phyloP scores from a whole-genome alignment of 2,113 vertebrate species.

The Bolborhynchus lineola region DNA sequence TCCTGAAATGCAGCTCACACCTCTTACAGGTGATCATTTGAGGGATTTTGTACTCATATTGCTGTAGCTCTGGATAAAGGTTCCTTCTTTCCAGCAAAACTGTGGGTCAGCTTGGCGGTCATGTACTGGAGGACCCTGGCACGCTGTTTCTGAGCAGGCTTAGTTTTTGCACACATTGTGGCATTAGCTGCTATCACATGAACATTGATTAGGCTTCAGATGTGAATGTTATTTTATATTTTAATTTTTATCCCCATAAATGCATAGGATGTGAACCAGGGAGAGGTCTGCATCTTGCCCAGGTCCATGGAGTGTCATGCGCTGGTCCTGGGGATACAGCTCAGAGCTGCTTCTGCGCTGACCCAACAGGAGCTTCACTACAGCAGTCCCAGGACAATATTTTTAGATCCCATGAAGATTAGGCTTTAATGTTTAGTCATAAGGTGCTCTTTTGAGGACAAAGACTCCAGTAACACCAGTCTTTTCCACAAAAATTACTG shows the following conservation, averaged over 20 bases:
- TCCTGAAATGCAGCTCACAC: neutral
- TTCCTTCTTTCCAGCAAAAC: neutral
- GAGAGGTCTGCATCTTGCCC: neutral
- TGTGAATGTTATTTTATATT: neutral
- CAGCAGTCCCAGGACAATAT: neutral
- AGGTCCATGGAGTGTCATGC: rapidly evolving
- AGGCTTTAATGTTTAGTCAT: neutral
- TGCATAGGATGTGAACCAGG: neutral
- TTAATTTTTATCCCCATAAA: neutral
- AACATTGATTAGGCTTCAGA: neutral
- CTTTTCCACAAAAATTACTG: neutral
- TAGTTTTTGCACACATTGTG: neutral
- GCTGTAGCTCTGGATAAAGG: neutral
- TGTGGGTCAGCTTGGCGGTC: neutral
- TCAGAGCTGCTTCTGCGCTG: neutral
- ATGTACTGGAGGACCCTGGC: neutral
- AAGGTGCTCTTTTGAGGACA: neutral
- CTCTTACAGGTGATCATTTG: neutral
- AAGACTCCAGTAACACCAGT: neutral
- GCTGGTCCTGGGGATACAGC: rapidly evolving
- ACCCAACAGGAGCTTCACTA: neutral
- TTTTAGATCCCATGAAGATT: neutral
- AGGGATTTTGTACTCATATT: neutral
- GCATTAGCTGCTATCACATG: neutral
- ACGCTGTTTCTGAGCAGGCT: neutral